A percentile compares a stretch with the other conserved stretches of the same genome.
Conservation (phyloP, 2,888 invertebrate genomes). For the Neoascia interrupta region DNA sequence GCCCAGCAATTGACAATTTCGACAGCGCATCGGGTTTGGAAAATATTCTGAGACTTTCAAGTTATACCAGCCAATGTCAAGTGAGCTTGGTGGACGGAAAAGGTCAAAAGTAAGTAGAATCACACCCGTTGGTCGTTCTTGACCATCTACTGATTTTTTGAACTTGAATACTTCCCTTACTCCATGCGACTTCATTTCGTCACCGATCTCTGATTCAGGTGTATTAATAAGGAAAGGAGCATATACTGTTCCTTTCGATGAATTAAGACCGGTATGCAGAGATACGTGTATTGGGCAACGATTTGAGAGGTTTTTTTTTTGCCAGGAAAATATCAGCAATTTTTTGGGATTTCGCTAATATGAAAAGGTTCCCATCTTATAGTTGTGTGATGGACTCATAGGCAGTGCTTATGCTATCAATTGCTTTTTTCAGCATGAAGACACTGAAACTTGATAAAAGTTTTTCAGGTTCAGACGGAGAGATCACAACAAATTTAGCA, state of each 20-base stretch:
- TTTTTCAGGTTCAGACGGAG: too few relatives aligned
- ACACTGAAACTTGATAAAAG: too few relatives aligned
- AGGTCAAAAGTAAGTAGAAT: too few relatives aligned
- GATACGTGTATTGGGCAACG: background rate
- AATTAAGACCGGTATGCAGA: background rate
- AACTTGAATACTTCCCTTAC: background rate
- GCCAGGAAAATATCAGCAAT: background rate
- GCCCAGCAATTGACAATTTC: background rate
- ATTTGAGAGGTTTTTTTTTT: background rate
- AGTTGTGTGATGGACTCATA: too few relatives aligned
- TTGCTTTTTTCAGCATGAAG: too few relatives aligned
- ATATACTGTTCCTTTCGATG: background rate
- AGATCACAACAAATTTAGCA: too few relatives aligned
- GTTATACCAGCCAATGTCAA: constrained; percentile 13
- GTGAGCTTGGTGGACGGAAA: background rate
- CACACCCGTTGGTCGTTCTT: background rate
- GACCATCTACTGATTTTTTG: background rate
- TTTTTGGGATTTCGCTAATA: too few relatives aligned
- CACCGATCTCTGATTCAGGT: background rate
- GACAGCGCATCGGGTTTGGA: constrained; percentile 11
- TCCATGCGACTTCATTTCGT: background rate
- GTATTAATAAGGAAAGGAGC: background rate
- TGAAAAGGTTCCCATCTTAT: too few relatives aligned
- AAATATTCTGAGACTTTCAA: constrained; percentile 10
- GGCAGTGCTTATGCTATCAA: too few relatives aligned